Conservation (phyloP, 2,888 invertebrate species). For the Aproaerema taeniolella region DNA sequence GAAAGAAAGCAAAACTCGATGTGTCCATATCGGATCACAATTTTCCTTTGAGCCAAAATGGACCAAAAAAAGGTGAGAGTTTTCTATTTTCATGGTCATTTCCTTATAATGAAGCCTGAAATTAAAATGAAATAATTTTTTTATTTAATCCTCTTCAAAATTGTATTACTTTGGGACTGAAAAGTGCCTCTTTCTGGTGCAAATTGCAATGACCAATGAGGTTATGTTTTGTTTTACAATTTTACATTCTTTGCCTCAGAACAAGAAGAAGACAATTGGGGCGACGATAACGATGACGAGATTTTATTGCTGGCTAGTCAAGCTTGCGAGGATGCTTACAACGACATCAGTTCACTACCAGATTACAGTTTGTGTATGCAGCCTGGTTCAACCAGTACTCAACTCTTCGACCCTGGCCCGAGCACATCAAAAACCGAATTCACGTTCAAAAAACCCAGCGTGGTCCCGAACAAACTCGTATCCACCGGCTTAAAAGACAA, state of each 20-base stretch:
- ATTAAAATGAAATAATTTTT: background rate
- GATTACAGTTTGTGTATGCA: constrained; percentile 60
- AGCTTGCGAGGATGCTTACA: constrained; percentile 58
- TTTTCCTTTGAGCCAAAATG: constrained; percentile 65
- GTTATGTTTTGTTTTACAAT: constrained; percentile 8
- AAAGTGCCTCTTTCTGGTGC: no score
- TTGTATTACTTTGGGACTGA: no score
- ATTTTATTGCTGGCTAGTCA: constrained; percentile 66
- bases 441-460: constrained; percentile 52
- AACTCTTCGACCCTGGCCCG: constrained; percentile 34
- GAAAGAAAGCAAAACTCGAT: constrained; percentile 62
- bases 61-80: constrained; percentile 40
- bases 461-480: constrained; percentile 29
- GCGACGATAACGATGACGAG: constrained; percentile 68
- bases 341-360: constrained; percentile 40
- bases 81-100: background rate
- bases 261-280: constrained; percentile 48
- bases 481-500: constrained; percentile 54
- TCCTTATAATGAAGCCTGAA: no score
- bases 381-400: constrained; percentile 51
- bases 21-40: constrained; percentile 61
- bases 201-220: no score
- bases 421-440: constrained; percentile 48
- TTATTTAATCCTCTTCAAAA: background rate
- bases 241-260: constrained; percentile 24